Percentiles rank a stretch among this genome's conserved stretches.
These are phyloP conservation scores for Kryptolebias marmoratus DNA, from an alignment of 2,113 vertebrate genomes.

Conservation along the genomic window DNA sequence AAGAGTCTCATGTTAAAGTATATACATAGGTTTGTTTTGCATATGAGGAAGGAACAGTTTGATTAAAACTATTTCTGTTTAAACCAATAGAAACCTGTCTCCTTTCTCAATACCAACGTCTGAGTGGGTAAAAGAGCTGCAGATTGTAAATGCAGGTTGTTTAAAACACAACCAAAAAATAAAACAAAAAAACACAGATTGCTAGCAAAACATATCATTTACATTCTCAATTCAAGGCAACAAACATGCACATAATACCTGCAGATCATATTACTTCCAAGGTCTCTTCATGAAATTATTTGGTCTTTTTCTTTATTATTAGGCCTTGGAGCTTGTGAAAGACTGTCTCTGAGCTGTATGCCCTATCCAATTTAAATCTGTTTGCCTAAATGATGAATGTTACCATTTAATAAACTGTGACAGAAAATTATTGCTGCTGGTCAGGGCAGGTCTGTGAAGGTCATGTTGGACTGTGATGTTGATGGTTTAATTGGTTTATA, in stretches of 20 bases:
- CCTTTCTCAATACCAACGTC: no score
- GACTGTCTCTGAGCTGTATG: constrained; percentile 20
- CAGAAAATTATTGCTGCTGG: constrained; percentile 64
- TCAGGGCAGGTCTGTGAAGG: constrained; percentile 60
- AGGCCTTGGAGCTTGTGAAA: constrained; percentile 20
- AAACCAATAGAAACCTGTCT: no score
- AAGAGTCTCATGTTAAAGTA: no score
- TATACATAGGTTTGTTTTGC: no score
- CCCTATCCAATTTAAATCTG: constrained; percentile 53
- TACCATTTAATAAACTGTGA: constrained; percentile 67
- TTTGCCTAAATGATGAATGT: constrained; percentile 72
- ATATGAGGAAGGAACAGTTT: no score
- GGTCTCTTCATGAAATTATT: constrained; percentile 46
- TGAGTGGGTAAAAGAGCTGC: no score
- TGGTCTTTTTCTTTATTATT: constrained; percentile 21
- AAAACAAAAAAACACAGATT: constrained; percentile 7
- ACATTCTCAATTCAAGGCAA: constrained; percentile 30
- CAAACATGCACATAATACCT: constrained; percentile 45
- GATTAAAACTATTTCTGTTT: no score
- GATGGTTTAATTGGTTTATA: constrained; percentile 68
- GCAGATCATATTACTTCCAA: constrained; percentile 28
- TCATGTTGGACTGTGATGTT: constrained; percentile 41
- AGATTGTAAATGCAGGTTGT: neutral
- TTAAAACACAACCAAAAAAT: constrained; percentile 10
- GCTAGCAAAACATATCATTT: constrained; percentile 23